Conservation (phyloP, 2,888 invertebrate genomes). For the Eurytoma californica region DNA sequence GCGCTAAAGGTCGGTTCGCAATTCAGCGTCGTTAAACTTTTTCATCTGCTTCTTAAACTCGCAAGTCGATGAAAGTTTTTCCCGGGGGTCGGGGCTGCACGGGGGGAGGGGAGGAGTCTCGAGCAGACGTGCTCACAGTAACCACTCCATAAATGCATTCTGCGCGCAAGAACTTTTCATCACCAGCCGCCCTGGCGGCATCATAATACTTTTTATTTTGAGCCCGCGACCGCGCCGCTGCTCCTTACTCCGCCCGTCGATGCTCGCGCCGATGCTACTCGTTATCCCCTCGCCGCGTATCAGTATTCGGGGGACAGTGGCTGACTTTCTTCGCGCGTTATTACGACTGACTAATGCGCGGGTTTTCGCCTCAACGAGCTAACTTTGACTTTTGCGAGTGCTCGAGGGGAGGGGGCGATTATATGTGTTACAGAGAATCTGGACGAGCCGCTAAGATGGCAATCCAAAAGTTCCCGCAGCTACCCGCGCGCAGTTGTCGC, state of each 20-base stretch:
- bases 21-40: constrained; percentile 68
- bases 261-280: too few relatives aligned
- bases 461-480: too few relatives aligned
- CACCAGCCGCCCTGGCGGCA: constrained; percentile 39
- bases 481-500: too few relatives aligned
- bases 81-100: constrained; percentile 57
- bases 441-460: too few relatives aligned
- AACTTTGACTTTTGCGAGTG: too few relatives aligned
- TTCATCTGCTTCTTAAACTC: constrained; percentile 66
- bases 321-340: neutral
- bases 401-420: too few relatives aligned
- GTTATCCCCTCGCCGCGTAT: too few relatives aligned
- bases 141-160: constrained; percentile 69
- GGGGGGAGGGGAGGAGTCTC: constrained; percentile 1
- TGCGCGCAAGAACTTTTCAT: constrained; percentile 51
- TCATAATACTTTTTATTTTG: constrained; percentile 41
- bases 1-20: constrained; percentile 44
- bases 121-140: constrained; percentile 30
- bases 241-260: neutral
- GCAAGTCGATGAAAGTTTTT: constrained; percentile 68
- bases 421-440: too few relatives aligned
- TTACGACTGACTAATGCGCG: too few relatives aligned
- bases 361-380: too few relatives aligned
- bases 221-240: neutral
- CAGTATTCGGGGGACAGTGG: neutral